phyloP scores from a whole-genome alignment of 2,888 invertebrate species.

The Julus scandinavius region DNA sequence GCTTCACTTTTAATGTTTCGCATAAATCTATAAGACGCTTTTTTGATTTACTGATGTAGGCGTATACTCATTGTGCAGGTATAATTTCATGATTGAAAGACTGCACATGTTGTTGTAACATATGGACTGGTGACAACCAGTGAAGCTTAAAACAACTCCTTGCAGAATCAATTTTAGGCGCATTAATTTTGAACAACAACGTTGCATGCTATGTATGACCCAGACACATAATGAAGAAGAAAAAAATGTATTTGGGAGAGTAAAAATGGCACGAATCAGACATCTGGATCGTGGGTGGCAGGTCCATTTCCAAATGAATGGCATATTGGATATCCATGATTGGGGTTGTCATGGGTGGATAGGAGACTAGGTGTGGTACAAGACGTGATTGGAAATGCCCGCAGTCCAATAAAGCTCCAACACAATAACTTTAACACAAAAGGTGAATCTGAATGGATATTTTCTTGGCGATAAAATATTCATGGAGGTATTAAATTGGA shows the following conservation, averaged over 20 bases:
- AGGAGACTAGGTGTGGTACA: not conserved
- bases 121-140: not conserved
- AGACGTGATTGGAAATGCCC: slow-evolving; percentile 31
- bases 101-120: not conserved
- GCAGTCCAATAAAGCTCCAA: slow-evolving; percentile 2
- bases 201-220: not conserved
- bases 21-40: too few species aligned
- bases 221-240: not conserved
- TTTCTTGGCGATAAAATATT: not conserved
- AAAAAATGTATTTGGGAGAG: not conserved
- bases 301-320: not conserved
- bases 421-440: slow-evolving; percentile 26
- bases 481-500: not conserved
- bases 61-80: not conserved
- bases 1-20: too few species aligned
- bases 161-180: slow-evolving; percentile 17
- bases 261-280: not conserved
- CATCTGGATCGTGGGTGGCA: not conserved
- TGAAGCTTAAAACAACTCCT: not conserved
- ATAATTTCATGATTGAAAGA: too few species aligned
- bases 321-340: slow-evolving; percentile 36
- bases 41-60: not conserved
- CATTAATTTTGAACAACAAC: slow-evolving; percentile 25
- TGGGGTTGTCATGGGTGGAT: not conserved
- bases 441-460: not conserved